A percentile compares a stretch with the other conserved stretches of the same genome.
Evolutionary conservation across 2,797 vertebrate species (phyloP).

Genomic region (Hephaestus fuliginosus): DNA sequence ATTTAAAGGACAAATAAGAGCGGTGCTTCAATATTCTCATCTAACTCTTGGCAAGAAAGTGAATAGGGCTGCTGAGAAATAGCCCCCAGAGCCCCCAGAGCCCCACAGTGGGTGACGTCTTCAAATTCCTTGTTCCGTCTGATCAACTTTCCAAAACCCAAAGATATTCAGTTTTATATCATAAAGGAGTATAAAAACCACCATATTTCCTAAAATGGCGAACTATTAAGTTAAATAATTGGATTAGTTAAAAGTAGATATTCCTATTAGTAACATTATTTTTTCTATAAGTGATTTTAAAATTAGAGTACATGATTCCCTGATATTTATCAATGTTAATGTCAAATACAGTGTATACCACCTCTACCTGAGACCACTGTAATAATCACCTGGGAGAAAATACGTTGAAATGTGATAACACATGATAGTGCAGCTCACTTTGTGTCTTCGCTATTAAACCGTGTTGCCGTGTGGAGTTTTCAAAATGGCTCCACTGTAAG

Average conservation of each 20-base stretch:
- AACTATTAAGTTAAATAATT: not conserved
- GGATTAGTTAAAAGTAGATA: not conserved
- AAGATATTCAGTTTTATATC: not conserved
- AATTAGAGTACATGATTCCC: not conserved
- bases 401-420: not conserved
- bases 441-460: slow-evolving; percentile 1
- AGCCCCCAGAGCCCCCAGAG: not conserved
- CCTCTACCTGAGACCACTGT: not conserved
- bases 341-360: not conserved
- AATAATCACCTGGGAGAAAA: slow-evolving; percentile 13
- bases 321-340: not conserved
- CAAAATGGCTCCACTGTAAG: slow-evolving; percentile 27
- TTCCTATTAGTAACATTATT: not conserved
- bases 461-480: slow-evolving; percentile 18
- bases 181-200: not conserved
- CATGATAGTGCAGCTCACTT: slow-evolving; percentile 2
- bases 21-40: not conserved
- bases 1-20: slow-evolving; percentile 3
- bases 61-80: not conserved
- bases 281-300: not conserved
- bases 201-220: not conserved
- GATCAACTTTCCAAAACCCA: not conserved
- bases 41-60: not conserved
- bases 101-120: not conserved
- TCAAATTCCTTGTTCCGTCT: not conserved